Evolutionary conservation across 2,888 invertebrate species (phyloP).

Genomic region (Ariolimax columbianus): DNA sequence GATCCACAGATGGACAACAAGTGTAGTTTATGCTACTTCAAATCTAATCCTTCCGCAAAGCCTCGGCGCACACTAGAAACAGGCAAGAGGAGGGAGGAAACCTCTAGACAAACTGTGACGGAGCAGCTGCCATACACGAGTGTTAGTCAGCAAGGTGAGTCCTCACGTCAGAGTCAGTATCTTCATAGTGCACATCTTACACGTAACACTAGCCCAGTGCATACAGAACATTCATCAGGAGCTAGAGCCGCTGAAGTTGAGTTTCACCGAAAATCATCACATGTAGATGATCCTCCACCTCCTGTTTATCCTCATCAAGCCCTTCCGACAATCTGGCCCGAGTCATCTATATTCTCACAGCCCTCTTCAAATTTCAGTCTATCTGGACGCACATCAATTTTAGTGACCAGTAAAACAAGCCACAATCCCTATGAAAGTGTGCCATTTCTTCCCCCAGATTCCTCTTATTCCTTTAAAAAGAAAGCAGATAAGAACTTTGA

Average conservation of each 20-base stretch:
- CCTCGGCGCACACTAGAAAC: neutral
- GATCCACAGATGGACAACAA: conserved; percentile 51
- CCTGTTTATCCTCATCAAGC: neutral
- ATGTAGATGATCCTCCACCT: neutral
- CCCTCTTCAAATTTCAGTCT: neutral
- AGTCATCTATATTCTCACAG: neutral
- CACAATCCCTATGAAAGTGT: neutral
- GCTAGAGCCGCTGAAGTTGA: neutral
- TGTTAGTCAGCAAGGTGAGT: no score
- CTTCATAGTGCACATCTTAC: neutral
- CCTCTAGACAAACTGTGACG: neutral
- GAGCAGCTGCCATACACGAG: no score
- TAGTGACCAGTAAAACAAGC: conserved; percentile 15
- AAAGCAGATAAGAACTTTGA: neutral
- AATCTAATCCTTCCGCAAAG: neutral
- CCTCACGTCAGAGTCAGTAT: neutral
- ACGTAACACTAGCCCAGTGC: neutral
- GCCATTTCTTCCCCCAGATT: neutral
- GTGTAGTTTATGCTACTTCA: conserved; percentile 51
- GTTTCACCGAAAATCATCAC: no score
- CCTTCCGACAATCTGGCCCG: neutral
- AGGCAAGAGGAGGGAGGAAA: neutral
- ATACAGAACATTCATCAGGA: neutral
- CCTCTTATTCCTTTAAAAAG: conserved; percentile 11
- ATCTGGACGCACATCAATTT: neutral